Percentiles rank a stretch among this genome's conserved stretches.
Evolutionary conservation across 2,797 vertebrate genomes (phyloP).

Genomic region (Pyrocephalus nanus): DNA sequence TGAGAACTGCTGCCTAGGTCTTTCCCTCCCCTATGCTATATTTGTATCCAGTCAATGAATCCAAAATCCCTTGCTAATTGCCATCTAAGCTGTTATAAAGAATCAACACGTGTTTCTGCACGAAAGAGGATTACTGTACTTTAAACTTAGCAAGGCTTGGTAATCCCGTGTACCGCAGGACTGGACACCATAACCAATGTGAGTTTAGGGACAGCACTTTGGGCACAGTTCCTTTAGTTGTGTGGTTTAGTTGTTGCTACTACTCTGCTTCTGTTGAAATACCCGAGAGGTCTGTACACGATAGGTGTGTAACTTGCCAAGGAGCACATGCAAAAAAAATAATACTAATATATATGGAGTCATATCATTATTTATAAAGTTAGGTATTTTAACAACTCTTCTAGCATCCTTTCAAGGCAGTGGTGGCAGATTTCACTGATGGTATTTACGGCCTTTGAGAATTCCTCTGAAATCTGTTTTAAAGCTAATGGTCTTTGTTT

Average conservation of each 20-base stretch:
- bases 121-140: slow-evolving; percentile 54
- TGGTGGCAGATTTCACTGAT: not conserved
- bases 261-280: not conserved
- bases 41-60: slow-evolving; percentile 44
- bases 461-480: not conserved
- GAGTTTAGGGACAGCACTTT: not conserved
- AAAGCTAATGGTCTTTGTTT: not conserved
- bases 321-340: not conserved
- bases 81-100: slow-evolving; percentile 50
- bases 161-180: not conserved
- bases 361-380: not conserved
- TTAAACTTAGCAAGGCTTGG: slow-evolving; percentile 53
- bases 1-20: not conserved
- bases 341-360: accelerated
- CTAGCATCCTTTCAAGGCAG: not conserved
- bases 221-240: not conserved
- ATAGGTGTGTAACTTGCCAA: not conserved
- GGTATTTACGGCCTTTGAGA: not conserved
- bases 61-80: slow-evolving; percentile 10
- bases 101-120: slow-evolving; percentile 30
- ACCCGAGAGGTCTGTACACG: not conserved
- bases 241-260: not conserved
- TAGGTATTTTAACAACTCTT: not conserved
- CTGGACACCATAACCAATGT: not conserved
- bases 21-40: slow-evolving; percentile 28